Base-by-base conservation (phyloP, 2,797 vertebrate species). In the Anguilla marmorata region DNA sequence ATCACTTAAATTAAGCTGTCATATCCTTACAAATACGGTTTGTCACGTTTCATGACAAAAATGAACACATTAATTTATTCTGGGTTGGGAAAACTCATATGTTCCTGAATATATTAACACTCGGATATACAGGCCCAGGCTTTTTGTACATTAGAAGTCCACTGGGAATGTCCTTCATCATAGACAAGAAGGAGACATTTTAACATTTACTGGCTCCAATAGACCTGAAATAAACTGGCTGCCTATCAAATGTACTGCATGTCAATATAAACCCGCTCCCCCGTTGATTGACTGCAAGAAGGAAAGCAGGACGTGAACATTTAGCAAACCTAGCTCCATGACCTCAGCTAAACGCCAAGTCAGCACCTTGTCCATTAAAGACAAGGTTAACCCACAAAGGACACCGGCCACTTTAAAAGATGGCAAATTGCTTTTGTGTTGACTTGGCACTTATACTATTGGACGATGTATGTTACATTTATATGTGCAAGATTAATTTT, bases 321-420 rank as follows among this genome's bases (percentile, higher is more conserved):
- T 82, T 82, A 48, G 45, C 41, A 82, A 45, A 50, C 79, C 16
- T n/a, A 24, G 74, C 7, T 50, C 79, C 79, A 82, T 24, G 41
- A 50, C 79, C 79, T 82, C 45, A n/a, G 45, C 79, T 48, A 48
- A 48, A 30, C n/a, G 79, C 79, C 0, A 82, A 24, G 27, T 82
- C 79, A 82, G 79, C 79, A 48, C 24, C 79, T 50, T 24, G 21
- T n/a, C 79, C 79, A 82, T 82, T 82, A 82, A 50, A 41, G 1
- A n/a, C 79, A 50, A 82, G 79, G 79, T 82, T 82, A 82, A 50
- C 45, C 79, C 41, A n/a, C 79, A 50, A 45, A 82, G 79, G 85
- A 50, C 85, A n/a, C 24, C 45, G 16, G 85, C 54, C 16, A 86
- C 85, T 30, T 85, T 30, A 85, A 58, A 58, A 24, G 21, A 85